These are phyloP conservation scores for Lasioglossum leucozonium DNA, from an alignment of 2,888 invertebrate species.

Conservation along the genomic window DNA sequence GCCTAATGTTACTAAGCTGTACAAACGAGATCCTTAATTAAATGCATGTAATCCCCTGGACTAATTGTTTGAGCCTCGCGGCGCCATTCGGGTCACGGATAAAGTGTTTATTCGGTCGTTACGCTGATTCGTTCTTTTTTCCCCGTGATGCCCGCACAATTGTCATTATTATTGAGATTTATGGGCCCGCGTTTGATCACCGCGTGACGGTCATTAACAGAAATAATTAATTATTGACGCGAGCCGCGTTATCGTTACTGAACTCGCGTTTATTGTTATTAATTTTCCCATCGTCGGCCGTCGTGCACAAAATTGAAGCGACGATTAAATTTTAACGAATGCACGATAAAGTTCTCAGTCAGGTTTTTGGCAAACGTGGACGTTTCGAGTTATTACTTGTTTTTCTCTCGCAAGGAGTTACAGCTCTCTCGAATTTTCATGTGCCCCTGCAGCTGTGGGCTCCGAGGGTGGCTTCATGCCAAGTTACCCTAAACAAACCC, in stretches of 20 bases:
- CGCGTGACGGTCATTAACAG: not conserved
- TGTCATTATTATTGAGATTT: not conserved
- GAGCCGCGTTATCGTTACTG: not conserved
- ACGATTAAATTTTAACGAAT: not conserved
- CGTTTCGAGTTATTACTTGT: conserved; percentile 2
- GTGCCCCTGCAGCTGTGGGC: conserved; percentile 23
- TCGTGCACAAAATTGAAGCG: too few relatives aligned
- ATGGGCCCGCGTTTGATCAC: not conserved
- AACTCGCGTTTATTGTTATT: not conserved
- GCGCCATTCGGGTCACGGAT: not conserved
- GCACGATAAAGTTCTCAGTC: not conserved
- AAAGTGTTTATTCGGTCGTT: not conserved
- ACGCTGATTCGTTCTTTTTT: not conserved
- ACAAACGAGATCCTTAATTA: conserved; percentile 15
- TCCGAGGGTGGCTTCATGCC: conserved; percentile 67
- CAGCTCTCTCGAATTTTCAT: conserved; percentile 2
- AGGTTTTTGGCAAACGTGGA: not conserved
- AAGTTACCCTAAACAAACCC: conserved; percentile 62
- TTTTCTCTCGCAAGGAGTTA: not conserved
- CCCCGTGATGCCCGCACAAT: not conserved
- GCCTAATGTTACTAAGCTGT: not conserved
- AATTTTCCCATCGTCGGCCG: too few relatives aligned
- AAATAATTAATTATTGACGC: not conserved
- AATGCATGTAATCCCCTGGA: conserved; percentile 21
- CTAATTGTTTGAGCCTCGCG: not conserved